Evolutionary conservation across 1,140 invertebrate species (phyloP).

Genomic region (Nomia melanderi): DNA sequence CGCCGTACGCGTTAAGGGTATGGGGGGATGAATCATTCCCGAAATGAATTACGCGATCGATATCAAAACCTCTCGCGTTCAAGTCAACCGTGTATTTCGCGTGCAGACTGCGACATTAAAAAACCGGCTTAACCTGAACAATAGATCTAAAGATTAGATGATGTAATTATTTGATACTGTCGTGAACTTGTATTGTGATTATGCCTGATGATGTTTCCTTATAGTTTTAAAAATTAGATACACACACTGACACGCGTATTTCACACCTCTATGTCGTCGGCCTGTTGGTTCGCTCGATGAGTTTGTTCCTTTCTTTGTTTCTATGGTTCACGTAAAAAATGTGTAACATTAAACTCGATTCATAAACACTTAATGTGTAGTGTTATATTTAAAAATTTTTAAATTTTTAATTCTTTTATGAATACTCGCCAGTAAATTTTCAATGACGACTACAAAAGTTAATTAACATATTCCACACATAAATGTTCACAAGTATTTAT

Average conservation of each 20-base stretch:
- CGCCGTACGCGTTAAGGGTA: constrained; percentile 19
- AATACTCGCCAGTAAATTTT: neutral
- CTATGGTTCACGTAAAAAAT: neutral
- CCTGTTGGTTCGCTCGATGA: neutral
- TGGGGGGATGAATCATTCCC: constrained; percentile 66
- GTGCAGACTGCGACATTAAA: constrained; percentile 17
- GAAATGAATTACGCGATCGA: constrained; percentile 61
- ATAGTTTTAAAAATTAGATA: neutral
- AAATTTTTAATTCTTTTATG: neutral
- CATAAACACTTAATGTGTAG: too few relatives aligned
- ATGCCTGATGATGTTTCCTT: neutral
- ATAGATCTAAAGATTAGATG: constrained; percentile 27
- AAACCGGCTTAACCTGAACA: neutral
- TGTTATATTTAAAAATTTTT: neutral
- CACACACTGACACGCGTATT: neutral
- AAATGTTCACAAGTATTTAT: too few relatives aligned
- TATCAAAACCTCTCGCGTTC: constrained; percentile 39
- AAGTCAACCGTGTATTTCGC: neutral
- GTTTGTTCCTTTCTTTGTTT: neutral
- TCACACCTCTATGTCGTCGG: neutral
- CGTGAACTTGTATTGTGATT: neutral
- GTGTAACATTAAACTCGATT: neutral
- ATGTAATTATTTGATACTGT: neutral
- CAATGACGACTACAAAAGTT: too few relatives aligned
- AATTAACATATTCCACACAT: too few relatives aligned